A percentile compares a stretch with the other conserved stretches of the same genome.
phyloP scores from a whole-genome alignment of 2,888 invertebrate species.

The Venusia cambrica region DNA sequence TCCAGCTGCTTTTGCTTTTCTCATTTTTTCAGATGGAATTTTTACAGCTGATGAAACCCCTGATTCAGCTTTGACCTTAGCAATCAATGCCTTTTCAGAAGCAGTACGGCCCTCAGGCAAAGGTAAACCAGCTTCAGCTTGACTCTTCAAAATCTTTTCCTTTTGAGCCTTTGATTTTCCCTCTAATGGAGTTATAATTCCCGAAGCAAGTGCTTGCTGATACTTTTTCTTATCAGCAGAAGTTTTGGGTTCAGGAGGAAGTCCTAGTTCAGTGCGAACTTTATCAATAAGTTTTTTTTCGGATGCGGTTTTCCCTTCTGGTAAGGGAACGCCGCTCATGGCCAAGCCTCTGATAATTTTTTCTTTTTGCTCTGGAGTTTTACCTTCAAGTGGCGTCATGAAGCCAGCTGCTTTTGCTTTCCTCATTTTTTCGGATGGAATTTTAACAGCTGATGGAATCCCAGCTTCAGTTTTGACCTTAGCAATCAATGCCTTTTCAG shows the following conservation, averaged over 20 bases:
- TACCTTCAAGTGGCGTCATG: too few relatives aligned
- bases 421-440: too few relatives aligned
- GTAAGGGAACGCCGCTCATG: too few relatives aligned
- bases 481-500: too few relatives aligned
- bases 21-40: constrained; percentile 28
- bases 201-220: constrained; percentile 26
- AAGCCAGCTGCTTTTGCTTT: too few relatives aligned
- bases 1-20: constrained; percentile 22
- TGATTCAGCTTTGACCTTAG: constrained; percentile 10
- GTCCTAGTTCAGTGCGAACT: too few relatives aligned
- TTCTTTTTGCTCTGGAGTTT: too few relatives aligned
- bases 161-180: constrained; percentile 30
- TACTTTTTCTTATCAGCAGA: constrained; percentile 35
- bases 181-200: constrained; percentile 27
- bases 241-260: constrained; percentile 24
- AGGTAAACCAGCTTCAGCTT: constrained; percentile 31
- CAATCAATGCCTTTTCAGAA: constrained; percentile 32
- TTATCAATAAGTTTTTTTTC: too few relatives aligned
- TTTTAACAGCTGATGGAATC: too few relatives aligned
- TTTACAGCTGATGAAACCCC: constrained; percentile 5
- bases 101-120: constrained; percentile 38
- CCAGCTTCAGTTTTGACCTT: too few relatives aligned
- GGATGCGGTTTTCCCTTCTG: too few relatives aligned
- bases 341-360: too few relatives aligned
- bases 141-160: constrained; percentile 30